Evolutionary conservation across 2,797 vertebrate genomes (phyloP).

Genomic region (Pipistrellus pygmaeus): DNA sequence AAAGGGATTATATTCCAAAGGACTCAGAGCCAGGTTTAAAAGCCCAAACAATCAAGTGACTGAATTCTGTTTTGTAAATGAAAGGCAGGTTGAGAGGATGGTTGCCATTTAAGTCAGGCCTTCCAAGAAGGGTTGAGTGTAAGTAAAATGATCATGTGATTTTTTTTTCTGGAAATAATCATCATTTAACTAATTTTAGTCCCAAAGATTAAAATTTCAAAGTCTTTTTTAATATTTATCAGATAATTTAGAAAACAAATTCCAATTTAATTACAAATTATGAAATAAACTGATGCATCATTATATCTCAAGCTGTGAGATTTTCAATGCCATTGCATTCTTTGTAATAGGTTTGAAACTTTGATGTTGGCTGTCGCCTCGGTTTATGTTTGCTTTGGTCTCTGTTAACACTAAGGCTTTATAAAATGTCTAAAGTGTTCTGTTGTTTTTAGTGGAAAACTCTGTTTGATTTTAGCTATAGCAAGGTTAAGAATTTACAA

Average conservation of each 20-base stretch:
- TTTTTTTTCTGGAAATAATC: slow-evolving; percentile 28
- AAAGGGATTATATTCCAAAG: slow-evolving; percentile 43
- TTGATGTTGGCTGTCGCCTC: neutral
- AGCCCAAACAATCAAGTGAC: slow-evolving; percentile 31
- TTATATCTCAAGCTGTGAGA: slow-evolving; percentile 31
- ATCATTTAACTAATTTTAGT: slow-evolving; percentile 51
- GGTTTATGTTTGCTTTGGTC: slow-evolving; percentile 63
- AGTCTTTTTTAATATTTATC: slow-evolving; percentile 53
- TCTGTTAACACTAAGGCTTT: slow-evolving; percentile 44
- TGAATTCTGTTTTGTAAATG: slow-evolving; percentile 54
- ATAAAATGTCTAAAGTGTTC: slow-evolving; percentile 14
- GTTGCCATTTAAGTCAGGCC: neutral
- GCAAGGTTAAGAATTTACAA: slow-evolving; percentile 58
- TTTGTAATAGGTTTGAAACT: slow-evolving; percentile 60
- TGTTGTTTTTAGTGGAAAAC: slow-evolving; percentile 56
- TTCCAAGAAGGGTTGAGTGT: neutral
- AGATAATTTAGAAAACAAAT: slow-evolving; percentile 61
- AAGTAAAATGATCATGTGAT: slow-evolving; percentile 23
- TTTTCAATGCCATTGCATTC: slow-evolving; percentile 67
- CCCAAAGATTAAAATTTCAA: slow-evolving; percentile 54
- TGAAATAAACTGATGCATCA: slow-evolving; percentile 50
- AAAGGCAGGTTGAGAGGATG: neutral
- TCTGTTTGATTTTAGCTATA: slow-evolving; percentile 34
- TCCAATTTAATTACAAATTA: slow-evolving; percentile 65
- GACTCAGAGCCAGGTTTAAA: slow-evolving; percentile 27